These are phyloP conservation scores for Hoplodrina ambigua DNA, from an alignment of 2,888 invertebrate genomes.

Conservation along the genomic window DNA sequence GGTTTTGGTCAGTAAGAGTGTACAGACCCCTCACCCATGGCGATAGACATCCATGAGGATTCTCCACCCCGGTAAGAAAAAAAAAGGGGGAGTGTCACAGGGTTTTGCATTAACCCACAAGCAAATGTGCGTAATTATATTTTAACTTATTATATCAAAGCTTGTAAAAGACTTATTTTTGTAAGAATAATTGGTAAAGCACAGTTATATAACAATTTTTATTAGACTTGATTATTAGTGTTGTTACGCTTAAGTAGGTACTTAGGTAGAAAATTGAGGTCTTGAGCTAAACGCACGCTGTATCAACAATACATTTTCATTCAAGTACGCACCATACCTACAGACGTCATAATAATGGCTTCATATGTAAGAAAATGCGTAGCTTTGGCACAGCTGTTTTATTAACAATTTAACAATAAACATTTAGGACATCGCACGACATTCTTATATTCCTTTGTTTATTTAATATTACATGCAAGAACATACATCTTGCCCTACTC, in stretches of 20 bases:
- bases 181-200: not conserved
- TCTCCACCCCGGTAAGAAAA: no score
- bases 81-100: constrained; percentile 17
- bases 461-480: constrained; percentile 14
- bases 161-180: not conserved
- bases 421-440: constrained; percentile 11
- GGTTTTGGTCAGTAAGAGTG: no score
- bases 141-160: constrained; percentile 2
- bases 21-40: no score
- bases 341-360: constrained; percentile 12
- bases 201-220: not conserved
- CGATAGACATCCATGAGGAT: no score
- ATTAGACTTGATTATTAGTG: constrained; percentile 1
- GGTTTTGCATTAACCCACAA: constrained; percentile 5
- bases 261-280: constrained; percentile 31
- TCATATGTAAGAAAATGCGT: constrained; percentile 11
- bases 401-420: constrained; percentile 20
- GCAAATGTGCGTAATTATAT: constrained; percentile 5
- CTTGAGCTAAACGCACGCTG: constrained; percentile 17
- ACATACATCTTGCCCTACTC: constrained; percentile 38
- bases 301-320: constrained; percentile 21
- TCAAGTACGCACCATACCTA: constrained; percentile 11
- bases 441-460: constrained; percentile 37
- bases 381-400: constrained; percentile 32
- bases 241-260: constrained; percentile 11